Evolutionary conservation across 2,888 invertebrate species (phyloP).

Genomic region (Troilus luridus): DNA sequence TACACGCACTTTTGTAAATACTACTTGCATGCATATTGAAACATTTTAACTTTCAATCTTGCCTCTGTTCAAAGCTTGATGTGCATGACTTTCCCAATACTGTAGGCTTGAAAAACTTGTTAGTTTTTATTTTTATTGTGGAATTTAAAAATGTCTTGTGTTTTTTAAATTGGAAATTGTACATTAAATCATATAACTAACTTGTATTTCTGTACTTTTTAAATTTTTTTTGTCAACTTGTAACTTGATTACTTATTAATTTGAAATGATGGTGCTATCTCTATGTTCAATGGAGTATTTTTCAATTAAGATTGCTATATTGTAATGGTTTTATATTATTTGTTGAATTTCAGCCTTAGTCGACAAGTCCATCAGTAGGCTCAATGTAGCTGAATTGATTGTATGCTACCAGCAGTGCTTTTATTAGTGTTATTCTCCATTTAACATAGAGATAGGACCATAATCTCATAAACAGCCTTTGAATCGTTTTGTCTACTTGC

Average conservation of each 20-base stretch:
- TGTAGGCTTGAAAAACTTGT: background rate
- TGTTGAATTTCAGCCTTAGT: too few relatives aligned
- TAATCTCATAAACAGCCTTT: too few relatives aligned
- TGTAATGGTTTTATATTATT: too few relatives aligned
- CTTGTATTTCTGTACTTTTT: background rate
- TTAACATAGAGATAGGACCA: too few relatives aligned
- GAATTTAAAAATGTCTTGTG: background rate
- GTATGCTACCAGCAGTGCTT: too few relatives aligned
- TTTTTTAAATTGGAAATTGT: background rate
- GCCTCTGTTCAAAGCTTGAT: background rate
- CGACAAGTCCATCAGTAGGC: too few relatives aligned
- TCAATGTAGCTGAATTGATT: too few relatives aligned
- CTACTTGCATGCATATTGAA: background rate
- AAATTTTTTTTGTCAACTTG: background rate
- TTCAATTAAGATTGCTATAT: too few relatives aligned
- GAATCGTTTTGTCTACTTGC: too few relatives aligned
- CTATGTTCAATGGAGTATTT: too few relatives aligned
- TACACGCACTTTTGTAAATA: constrained; percentile 10
- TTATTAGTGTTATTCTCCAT: too few relatives aligned
- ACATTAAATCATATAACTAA: background rate
- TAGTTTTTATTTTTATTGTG: background rate
- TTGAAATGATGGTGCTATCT: too few relatives aligned
- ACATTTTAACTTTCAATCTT: background rate
- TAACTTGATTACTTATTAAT: background rate
- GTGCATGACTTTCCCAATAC: background rate